A percentile compares a stretch with the other conserved stretches of the same genome.
These are phyloP conservation scores for Aphelenchoides besseyi DNA, from an alignment of 1,140 invertebrate genomes.

Conservation along the genomic window DNA sequence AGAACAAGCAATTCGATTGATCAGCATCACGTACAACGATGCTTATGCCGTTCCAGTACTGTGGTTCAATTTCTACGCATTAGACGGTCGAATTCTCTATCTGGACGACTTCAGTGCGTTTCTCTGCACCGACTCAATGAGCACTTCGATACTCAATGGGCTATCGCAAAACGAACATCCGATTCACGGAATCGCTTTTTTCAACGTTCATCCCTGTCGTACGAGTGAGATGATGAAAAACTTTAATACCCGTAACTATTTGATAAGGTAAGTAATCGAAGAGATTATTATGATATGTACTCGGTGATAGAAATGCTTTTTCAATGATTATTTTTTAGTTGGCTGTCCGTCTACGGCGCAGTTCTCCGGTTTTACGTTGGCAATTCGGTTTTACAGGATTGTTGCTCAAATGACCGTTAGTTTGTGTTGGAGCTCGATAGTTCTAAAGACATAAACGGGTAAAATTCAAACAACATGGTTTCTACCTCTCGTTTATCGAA, in stretches of 20 bases:
- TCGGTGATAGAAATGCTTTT: constrained; percentile 11
- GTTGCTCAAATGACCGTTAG: no score
- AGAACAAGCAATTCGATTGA: neutral
- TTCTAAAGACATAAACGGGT: no score
- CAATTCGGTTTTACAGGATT: neutral
- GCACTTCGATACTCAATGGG: constrained; percentile 25
- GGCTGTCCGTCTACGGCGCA: constrained; percentile 20
- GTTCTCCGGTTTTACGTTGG: neutral
- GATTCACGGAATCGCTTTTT: constrained; percentile 46
- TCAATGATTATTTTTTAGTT: neutral
- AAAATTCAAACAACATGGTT: neutral
- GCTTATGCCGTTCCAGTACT: constrained; percentile 38
- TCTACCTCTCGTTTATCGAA: neutral
- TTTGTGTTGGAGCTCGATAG: constrained; percentile 8
- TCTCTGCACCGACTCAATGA: constrained; percentile 2
- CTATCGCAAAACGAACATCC: constrained; percentile 52
- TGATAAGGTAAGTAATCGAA: constrained; percentile 3
- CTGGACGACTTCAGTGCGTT: constrained; percentile 30
- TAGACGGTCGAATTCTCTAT: constrained; percentile 30
- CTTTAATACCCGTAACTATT: constrained; percentile 1
- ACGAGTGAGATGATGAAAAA: constrained; percentile 17
- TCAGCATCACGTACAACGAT: constrained; percentile 30
- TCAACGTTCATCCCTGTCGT: constrained; percentile 48
- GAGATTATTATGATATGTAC: neutral
- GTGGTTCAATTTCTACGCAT: constrained; percentile 47